These are phyloP conservation scores for Ammospiza maritima DNA, from an alignment of 2,797 vertebrate genomes.

Conservation along the genomic window DNA sequence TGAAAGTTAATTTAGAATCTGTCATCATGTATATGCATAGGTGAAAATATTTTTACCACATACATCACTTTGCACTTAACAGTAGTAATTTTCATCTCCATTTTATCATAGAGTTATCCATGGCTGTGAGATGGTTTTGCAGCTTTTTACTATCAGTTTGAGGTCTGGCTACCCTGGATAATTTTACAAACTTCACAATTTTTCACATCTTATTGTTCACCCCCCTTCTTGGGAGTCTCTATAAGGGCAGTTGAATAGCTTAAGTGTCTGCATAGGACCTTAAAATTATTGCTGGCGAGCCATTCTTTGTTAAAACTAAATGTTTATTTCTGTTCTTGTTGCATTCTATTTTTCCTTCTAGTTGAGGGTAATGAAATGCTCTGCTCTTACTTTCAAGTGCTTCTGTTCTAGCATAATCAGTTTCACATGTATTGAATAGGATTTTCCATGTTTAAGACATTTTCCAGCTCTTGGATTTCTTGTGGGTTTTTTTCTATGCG, in stretches of 20 bases:
- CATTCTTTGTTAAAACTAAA: neutral
- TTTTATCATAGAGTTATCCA: neutral
- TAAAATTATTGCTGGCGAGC: neutral
- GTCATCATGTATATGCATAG: neutral
- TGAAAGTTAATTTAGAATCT: neutral
- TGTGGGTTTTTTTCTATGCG: neutral
- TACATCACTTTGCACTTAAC: neutral
- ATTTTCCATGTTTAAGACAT: constrained; percentile 20
- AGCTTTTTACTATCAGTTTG: neutral
- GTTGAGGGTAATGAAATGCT: neutral
- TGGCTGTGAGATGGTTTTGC: neutral
- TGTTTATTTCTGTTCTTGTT: neutral
- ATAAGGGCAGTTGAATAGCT: neutral
- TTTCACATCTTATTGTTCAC: neutral
- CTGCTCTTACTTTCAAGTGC: neutral
- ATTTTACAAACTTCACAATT: neutral
- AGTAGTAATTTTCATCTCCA: neutral
- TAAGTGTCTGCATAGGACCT: neutral
- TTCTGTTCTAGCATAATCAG: neutral
- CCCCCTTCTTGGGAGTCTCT: neutral
- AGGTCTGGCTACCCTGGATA: neutral
- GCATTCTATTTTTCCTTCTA: neutral
- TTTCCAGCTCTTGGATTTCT: constrained; percentile 1
- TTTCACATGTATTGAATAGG: neutral
- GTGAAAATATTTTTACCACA: neutral